phyloP scores from a whole-genome alignment of 1,140 invertebrate genomes.

The Diachasmimorpha longicaudata region DNA sequence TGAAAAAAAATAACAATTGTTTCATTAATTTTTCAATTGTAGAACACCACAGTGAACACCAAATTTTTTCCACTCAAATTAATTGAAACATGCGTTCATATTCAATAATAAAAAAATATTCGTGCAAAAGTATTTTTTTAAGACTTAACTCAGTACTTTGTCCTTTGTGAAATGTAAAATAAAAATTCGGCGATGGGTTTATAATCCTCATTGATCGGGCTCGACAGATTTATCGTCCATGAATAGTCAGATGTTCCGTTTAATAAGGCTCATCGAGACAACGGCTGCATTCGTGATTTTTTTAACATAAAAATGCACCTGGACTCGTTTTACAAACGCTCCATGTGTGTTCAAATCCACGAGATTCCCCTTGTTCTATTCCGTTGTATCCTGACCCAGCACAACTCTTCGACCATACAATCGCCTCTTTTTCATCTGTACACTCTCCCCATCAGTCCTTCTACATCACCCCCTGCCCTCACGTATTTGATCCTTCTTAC shows the following conservation, averaged over 20 bases:
- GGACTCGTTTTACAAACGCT: neutral
- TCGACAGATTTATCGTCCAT: neutral
- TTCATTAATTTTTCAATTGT: too few species aligned
- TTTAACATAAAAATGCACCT: neutral
- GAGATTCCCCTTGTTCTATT: neutral
- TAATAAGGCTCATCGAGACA: neutral
- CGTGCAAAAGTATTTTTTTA: too few species aligned
- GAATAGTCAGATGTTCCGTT: neutral
- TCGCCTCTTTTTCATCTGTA: neutral
- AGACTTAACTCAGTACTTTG: too few species aligned
- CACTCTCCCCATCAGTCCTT: neutral
- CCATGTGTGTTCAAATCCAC: neutral
- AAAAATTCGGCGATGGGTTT: neutral
- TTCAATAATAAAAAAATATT: too few species aligned
- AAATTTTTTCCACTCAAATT: too few species aligned
- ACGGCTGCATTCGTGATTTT: neutral
- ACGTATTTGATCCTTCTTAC: constrained; percentile 1
- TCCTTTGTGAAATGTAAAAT: neutral
- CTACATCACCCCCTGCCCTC: neutral
- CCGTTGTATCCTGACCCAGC: constrained; percentile 19
- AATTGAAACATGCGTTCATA: too few species aligned
- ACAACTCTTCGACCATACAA: constrained; percentile 21
- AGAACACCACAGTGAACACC: too few species aligned
- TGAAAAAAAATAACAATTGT: too few species aligned
- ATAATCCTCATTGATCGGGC: neutral